Evolutionary conservation across 2,888 invertebrate species (phyloP).

Genomic region (Linnaemya vulpina): DNA sequence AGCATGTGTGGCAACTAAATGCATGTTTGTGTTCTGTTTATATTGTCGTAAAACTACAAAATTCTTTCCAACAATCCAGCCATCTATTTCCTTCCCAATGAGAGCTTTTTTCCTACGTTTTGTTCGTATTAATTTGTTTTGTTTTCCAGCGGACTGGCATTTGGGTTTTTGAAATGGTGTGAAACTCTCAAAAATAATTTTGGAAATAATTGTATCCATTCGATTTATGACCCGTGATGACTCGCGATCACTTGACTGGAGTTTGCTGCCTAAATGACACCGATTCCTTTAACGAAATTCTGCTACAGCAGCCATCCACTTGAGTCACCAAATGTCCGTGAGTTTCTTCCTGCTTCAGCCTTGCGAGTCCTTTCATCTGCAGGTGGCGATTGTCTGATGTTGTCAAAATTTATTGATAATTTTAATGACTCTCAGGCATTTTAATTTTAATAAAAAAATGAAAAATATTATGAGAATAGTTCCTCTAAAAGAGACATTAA

Average conservation of each 20-base stretch:
- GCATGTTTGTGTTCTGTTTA: constrained; percentile 58
- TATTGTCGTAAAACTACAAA: constrained; percentile 69
- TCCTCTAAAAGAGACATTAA: constrained; percentile 35
- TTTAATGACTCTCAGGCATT: constrained; percentile 37
- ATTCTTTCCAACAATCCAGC: constrained; percentile 53
- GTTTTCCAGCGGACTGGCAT: not conserved
- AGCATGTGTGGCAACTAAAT: constrained; percentile 71
- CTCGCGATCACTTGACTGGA: not conserved
- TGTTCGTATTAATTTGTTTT: constrained; percentile 5
- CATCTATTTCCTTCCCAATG: constrained; percentile 18
- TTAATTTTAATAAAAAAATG: constrained; percentile 27
- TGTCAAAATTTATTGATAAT: constrained; percentile 18
- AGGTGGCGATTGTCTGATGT: constrained; percentile 23
- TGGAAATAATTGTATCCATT: too few species aligned
- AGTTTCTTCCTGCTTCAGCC: not conserved
- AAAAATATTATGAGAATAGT: not conserved
- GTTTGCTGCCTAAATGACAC: not conserved
- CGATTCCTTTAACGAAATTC: not conserved
- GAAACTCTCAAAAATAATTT: constrained; percentile 44
- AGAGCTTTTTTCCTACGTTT: constrained; percentile 20
- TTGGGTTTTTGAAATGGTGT: constrained; percentile 56
- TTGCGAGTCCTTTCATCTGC: not conserved
- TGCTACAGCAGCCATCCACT: not conserved
- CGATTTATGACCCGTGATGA: too few species aligned
- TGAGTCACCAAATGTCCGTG: not conserved